Evolutionary conservation across 2,888 invertebrate species (phyloP), one percentile per base, ranked within the genome.

Genomic region (Rhingia campestris): DNA sequence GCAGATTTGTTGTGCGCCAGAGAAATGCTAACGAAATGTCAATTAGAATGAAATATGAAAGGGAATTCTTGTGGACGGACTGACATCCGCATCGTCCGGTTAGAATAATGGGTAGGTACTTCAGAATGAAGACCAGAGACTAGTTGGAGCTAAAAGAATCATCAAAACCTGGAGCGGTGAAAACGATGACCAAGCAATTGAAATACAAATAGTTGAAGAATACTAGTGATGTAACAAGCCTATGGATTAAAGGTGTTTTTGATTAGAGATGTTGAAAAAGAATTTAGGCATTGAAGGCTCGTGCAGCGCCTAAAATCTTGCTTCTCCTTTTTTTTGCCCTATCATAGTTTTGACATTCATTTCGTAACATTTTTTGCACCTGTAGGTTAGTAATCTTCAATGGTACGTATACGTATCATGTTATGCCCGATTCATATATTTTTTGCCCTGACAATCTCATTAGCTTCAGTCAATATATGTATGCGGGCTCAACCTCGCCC

Each of bases 31-130:
- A 67, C 82, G 79, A 79, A 81, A 82, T 82, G 82, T 82, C 82
- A 82, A 82, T 82, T 82, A 82, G 73, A 63, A 73, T 79, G 79
- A 82, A 79, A 82, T 82, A 82, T 82, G 82, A 79, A 82, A 69
- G 67, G 58, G 22, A 72, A 41, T 67, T 63, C 37, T 6, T 10
- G 61, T 49, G 39, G 63, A 35, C 67, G 32, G 49, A 51, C 58
- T 59, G 76, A 64, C 75, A 58, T 22, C 22, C 22, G 33, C 41
- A 41, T 32, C 61, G 49, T 56, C 70, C 35, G 1, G 43, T 70
- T 49, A 35, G 14, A 47, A 22, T 12, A 9, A n/a, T 6, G 3
- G 9, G 4, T 22, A 7, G 6, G 4, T 10, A 32, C 22, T 9
- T 10, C 49, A 1, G 9, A 47, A 7, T 22, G 9, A 47, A 9